Percentiles rank a stretch among this genome's conserved stretches.
Conservation (phyloP, 2,797 vertebrate species). For the Sebastes miniatus region DNA sequence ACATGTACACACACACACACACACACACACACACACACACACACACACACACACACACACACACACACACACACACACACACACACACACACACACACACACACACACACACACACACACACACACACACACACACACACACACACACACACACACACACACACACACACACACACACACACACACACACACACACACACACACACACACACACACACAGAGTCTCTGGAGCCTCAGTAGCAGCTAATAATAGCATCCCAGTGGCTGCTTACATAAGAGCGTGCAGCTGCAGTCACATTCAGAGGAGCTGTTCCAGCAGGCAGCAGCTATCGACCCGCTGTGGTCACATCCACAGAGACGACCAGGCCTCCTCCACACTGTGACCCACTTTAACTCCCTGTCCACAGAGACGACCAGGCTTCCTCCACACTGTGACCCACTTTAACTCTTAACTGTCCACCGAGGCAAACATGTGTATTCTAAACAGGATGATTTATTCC, state of each 20-base stretch:
- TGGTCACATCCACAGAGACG: not conserved
- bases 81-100: conserved; percentile 14
- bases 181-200: conserved; percentile 14
- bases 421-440: not conserved
- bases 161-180: conserved; percentile 4
- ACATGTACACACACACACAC: conserved; percentile 3
- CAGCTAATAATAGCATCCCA: conserved; percentile 66
- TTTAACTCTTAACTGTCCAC: not conserved
- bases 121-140: conserved; percentile 17
- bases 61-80: conserved; percentile 16
- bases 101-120: conserved; percentile 18
- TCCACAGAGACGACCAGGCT: not conserved
- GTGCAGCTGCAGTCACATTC: conserved; percentile 45
- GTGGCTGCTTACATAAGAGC: conserved; percentile 52
- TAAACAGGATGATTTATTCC: too few species aligned
- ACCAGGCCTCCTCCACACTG: not conserved
- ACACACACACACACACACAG: conserved; percentile 17
- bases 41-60: conserved; percentile 6
- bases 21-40: conserved; percentile 19
- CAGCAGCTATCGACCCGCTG: not conserved
- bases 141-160: conserved; percentile 7
- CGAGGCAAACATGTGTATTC: not conserved
- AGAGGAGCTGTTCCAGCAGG: too few species aligned
- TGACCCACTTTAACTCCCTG: not conserved
- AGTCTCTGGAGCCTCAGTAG: conserved; percentile 40